Percentiles rank a stretch among this genome's conserved stretches.
Conservation (phyloP, 2,797 vertebrate genomes). For the Netta rufina region DNA sequence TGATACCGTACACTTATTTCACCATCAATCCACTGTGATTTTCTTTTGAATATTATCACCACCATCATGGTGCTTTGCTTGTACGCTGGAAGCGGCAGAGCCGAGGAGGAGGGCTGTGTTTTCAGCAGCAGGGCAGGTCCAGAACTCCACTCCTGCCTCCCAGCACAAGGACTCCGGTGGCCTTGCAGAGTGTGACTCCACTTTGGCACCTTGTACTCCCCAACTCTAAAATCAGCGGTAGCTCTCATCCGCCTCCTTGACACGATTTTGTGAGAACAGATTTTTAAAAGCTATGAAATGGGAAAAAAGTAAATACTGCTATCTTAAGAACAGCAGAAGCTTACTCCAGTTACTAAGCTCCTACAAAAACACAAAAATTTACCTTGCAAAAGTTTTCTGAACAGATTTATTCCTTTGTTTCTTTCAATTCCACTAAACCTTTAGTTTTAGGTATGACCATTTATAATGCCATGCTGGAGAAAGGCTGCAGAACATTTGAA, state of each 20-base stretch:
- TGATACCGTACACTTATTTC: accelerated
- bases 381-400: neutral
- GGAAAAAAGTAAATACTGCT: neutral
- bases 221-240: neutral
- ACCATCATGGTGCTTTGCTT: neutral
- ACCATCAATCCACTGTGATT: accelerated
- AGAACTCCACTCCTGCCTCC: neutral
- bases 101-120: neutral
- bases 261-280: neutral
- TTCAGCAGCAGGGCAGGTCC: neutral
- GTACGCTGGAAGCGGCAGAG: accelerated
- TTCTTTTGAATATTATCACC: neutral
- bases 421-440: neutral
- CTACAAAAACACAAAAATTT: neutral
- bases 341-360: neutral
- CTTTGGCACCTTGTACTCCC: neutral
- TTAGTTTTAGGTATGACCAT: neutral
- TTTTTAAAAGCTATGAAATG: neutral
- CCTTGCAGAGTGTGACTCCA: neutral
- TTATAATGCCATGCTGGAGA: neutral
- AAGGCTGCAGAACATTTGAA: neutral
- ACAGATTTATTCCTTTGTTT: neutral
- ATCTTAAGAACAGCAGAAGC: neutral
- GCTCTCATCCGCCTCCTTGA: neutral
- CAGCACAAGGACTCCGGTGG: neutral